These are phyloP conservation scores for Drosophila parvula DNA, from an alignment of 1,140 invertebrate species.

Conservation along the genomic window DNA sequence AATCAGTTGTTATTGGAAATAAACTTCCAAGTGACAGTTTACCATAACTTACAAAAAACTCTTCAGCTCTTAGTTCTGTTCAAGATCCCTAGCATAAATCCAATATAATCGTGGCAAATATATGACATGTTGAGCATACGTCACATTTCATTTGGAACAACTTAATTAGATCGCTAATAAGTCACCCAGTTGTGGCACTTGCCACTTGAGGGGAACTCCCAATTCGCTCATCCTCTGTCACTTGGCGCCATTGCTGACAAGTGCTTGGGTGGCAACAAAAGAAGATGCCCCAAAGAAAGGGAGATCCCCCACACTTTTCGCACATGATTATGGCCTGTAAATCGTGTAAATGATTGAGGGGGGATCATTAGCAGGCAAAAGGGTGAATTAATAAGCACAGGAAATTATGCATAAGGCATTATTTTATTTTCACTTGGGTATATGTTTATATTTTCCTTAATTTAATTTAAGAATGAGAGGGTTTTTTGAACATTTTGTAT, in stretches of 20 bases:
- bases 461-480: neutral
- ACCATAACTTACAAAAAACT: neutral
- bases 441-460: neutral
- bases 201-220: conserved; percentile 21
- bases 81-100: neutral
- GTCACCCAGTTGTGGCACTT: conserved; percentile 59
- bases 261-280: conserved; percentile 71
- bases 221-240: conserved; percentile 22
- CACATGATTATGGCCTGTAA: conserved; percentile 57
- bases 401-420: conserved; percentile 2
- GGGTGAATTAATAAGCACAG: conserved; percentile 34
- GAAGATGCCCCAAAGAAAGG: conserved; percentile 1
- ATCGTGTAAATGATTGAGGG: conserved; percentile 62
- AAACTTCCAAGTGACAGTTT: neutral
- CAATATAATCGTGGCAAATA: conserved; percentile 50
- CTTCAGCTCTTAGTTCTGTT: neutral
- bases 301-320: conserved; percentile 18
- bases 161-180: conserved; percentile 77
- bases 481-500: neutral
- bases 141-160: conserved; percentile 76
- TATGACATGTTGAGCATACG: conserved; percentile 55
- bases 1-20: no score
- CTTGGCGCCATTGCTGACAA: conserved; percentile 78
- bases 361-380: conserved; percentile 43
- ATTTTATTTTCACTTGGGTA: neutral